phyloP scores from a whole-genome alignment of 2,113 vertebrate species.

The Sialia sialis region DNA sequence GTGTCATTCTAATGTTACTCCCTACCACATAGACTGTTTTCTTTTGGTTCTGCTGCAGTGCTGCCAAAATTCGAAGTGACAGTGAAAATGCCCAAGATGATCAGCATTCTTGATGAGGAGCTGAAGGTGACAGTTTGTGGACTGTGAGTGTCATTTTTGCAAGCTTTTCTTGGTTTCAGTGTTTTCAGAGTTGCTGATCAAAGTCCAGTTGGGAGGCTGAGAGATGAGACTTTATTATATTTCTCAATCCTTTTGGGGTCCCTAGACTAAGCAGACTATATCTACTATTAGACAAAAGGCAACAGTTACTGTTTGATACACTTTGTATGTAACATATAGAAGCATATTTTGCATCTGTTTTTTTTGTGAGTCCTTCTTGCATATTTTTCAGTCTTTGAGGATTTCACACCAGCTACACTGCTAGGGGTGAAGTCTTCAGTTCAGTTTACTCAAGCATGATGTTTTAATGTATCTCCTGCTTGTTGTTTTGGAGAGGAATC shows the following conservation, averaged over 20 bases:
- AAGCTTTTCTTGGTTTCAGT: background rate
- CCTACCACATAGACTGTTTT: background rate
- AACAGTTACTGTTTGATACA: background rate
- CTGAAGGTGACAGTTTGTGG: conserved; percentile 66
- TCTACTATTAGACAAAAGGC: background rate
- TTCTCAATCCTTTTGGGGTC: background rate
- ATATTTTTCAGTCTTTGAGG: background rate
- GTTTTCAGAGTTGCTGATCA: background rate
- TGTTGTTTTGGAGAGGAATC: background rate
- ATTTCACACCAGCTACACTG: background rate
- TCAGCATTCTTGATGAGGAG: conserved; percentile 65
- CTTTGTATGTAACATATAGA: background rate
- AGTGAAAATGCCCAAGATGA: conserved; percentile 60
- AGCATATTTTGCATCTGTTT: background rate
- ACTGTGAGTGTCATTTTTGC: conserved; percentile 60
- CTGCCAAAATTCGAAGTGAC: conserved; percentile 73
- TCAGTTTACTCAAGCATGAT: background rate
- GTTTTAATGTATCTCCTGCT: background rate
- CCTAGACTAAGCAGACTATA: background rate
- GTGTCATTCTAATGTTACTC: background rate
- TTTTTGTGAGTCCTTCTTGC: background rate
- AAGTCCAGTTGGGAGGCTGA: background rate
- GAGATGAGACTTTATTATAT: background rate
- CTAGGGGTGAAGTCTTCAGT: background rate
- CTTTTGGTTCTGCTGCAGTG: conserved; percentile 53